Conservation (phyloP, 2,797 vertebrate genomes). For the Bovichtus diacanthus region DNA sequence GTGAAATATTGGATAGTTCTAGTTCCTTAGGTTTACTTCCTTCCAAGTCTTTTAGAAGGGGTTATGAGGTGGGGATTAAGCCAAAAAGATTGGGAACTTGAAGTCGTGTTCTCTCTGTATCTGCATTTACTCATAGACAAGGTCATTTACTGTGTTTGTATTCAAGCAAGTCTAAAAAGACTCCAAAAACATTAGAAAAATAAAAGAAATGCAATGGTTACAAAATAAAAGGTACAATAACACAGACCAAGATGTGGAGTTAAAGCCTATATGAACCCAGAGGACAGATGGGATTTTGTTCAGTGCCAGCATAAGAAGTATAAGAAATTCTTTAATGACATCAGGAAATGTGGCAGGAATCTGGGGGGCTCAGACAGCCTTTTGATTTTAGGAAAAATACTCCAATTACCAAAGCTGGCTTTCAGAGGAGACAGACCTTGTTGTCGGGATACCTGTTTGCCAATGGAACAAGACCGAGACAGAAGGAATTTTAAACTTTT, state of each 20-base stretch:
- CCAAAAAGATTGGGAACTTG: background rate
- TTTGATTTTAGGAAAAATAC: constrained; percentile 11
- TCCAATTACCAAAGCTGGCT: background rate
- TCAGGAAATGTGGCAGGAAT: background rate
- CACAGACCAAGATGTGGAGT: background rate
- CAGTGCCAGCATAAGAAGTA: background rate
- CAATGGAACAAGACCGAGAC: constrained; percentile 41
- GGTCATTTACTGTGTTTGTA: background rate
- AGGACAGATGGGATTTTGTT: background rate
- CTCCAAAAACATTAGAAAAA: background rate
- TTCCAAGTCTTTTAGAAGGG: too few species aligned
- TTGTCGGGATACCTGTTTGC: constrained; percentile 45
- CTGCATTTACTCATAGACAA: background rate
- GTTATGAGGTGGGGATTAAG: background rate
- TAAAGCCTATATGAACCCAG: background rate
- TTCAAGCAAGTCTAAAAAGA: background rate
- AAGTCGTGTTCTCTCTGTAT: background rate
- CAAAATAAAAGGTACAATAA: background rate
- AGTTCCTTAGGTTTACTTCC: background rate
- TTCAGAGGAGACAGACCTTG: background rate
- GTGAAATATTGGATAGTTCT: background rate
- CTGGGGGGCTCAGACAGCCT: background rate
- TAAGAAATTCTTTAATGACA: background rate
- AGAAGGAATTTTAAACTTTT: constrained; percentile 38
- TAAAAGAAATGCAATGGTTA: background rate